These are phyloP conservation scores for Crypturellus tataupa DNA, from an alignment of 2,797 vertebrate species.

Conservation along the genomic window DNA sequence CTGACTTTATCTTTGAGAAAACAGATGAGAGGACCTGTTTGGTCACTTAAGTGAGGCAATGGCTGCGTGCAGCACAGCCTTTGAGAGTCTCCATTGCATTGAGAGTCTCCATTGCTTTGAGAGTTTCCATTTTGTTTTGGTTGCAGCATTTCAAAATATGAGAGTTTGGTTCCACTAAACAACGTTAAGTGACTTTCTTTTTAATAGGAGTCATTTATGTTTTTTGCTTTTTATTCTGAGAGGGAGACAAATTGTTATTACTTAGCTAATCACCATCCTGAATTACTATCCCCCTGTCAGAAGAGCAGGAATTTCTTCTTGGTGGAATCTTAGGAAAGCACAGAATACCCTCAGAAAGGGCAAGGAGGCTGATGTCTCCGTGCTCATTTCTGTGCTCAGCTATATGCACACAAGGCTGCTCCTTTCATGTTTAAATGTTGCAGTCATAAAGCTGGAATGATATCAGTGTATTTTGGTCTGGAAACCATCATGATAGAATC, in stretches of 20 bases:
- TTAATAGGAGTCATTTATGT: background rate
- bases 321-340: too few relatives aligned
- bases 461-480: background rate
- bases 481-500: background rate
- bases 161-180: background rate
- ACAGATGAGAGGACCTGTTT: constrained; percentile 38
- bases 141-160: background rate
- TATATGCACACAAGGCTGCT: background rate
- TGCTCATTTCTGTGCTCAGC: background rate
- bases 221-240: background rate
- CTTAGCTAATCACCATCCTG: background rate
- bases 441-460: background rate
- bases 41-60: background rate
- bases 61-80: background rate
- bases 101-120: background rate
- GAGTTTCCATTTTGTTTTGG: background rate
- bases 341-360: background rate
- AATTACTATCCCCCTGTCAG: background rate
- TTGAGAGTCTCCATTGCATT: background rate
- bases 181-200: background rate
- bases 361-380: background rate
- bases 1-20: constrained; percentile 47
- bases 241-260: background rate
- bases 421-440: background rate
- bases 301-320: too few relatives aligned